phyloP scores from a whole-genome alignment of 2,888 invertebrate genomes.

The Cheilosia vernalis region DNA sequence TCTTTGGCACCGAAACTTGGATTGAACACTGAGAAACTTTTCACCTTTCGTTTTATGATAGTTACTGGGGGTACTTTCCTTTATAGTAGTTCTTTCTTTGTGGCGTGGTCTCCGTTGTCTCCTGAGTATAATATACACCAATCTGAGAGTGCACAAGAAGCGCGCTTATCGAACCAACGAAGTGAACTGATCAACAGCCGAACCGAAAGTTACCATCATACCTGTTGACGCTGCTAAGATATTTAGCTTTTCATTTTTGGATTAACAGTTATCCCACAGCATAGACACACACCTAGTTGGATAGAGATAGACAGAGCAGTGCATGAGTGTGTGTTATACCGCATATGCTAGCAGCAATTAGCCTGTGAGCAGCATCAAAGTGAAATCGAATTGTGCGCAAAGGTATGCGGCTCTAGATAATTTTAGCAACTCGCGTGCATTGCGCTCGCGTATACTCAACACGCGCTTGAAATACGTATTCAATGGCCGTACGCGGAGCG shows the following conservation, averaged over 20 bases:
- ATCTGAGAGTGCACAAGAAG: slow-evolving; percentile 59
- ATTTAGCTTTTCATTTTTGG: slow-evolving; percentile 73
- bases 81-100: slow-evolving; percentile 50
- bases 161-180: slow-evolving; percentile 73
- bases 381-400: slow-evolving; percentile 75
- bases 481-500: slow-evolving; percentile 38
- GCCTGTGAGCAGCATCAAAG: slow-evolving; percentile 51
- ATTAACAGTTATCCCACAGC: slow-evolving; percentile 72
- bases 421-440: slow-evolving; percentile 20
- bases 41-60: slow-evolving; percentile 74
- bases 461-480: slow-evolving; percentile 19
- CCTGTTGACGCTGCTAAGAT: slow-evolving; percentile 72
- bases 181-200: slow-evolving; percentile 73
- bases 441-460: slow-evolving; percentile 17
- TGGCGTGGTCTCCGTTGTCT: slow-evolving; percentile 12
- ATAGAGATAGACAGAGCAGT: slow-evolving; percentile 12
- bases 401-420: slow-evolving; percentile 65
- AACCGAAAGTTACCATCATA: slow-evolving; percentile 75
- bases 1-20: slow-evolving; percentile 67
- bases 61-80: slow-evolving; percentile 60
- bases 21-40: slow-evolving; percentile 71
- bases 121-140: slow-evolving; percentile 10
- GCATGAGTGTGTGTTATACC: slow-evolving; percentile 15
- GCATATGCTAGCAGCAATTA: slow-evolving; percentile 13
- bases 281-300: slow-evolving; percentile 65